A percentile compares a stretch with the other conserved stretches of the same genome.
Conservation (phyloP, 2,113 vertebrate genomes). For the Esox niger region DNA sequence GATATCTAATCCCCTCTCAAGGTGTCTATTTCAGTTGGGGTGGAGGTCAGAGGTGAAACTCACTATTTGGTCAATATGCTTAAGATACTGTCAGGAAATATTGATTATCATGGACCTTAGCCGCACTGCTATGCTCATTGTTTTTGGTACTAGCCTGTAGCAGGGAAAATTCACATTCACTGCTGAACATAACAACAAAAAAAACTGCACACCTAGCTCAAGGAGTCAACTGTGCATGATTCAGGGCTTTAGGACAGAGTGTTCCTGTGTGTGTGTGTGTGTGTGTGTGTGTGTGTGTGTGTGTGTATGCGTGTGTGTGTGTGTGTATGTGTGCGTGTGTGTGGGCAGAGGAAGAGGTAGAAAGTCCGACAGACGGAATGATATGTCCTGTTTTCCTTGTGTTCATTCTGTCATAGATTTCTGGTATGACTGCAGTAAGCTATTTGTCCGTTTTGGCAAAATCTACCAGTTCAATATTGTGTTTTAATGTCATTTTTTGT, state of each 20-base stretch:
- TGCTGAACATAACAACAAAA: slow-evolving; percentile 42
- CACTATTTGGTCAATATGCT: slow-evolving; percentile 49
- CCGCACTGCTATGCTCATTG: slow-evolving; percentile 48
- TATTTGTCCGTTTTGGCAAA: too few species aligned
- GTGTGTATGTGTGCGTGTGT: background rate
- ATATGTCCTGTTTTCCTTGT: too few species aligned
- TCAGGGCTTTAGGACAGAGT: background rate
- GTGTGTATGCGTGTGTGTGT: background rate
- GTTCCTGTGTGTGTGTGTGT: background rate
- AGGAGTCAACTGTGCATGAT: slow-evolving; percentile 3
- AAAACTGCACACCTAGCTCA: background rate
- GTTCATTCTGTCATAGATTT: too few species aligned
- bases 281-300: background rate
- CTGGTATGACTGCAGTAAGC: too few species aligned
- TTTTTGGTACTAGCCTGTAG: slow-evolving; percentile 52
- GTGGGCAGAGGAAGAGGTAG: background rate
- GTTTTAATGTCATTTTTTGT: too few species aligned
- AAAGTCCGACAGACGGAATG: too few species aligned
- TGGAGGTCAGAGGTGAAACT: slow-evolving; percentile 37
- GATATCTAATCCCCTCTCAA: slow-evolving; percentile 44
- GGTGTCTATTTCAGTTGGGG: slow-evolving; percentile 33
- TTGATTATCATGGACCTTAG: slow-evolving; percentile 50
- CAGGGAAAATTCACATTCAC: slow-evolving; percentile 49
- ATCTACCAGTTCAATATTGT: too few species aligned
- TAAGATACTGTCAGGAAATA: slow-evolving; percentile 54